These are phyloP conservation scores for Eidolon helvum DNA, from an alignment of 2,113 vertebrate genomes.

Conservation along the genomic window DNA sequence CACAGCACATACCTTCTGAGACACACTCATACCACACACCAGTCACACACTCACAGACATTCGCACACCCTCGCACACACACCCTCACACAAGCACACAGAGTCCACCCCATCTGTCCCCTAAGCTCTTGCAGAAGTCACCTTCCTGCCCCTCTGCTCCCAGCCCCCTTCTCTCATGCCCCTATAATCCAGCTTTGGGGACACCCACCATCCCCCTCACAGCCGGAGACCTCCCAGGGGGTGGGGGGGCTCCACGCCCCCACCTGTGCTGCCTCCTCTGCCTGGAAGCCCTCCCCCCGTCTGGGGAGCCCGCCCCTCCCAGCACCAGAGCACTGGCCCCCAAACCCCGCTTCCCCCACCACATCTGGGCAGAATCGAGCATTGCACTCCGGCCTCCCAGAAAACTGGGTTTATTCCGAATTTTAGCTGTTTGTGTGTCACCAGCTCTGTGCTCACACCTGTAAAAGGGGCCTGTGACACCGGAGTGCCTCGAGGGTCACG, in stretches of 20 bases:
- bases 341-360: too few species aligned
- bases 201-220: not conserved
- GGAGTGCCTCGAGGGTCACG: not conserved
- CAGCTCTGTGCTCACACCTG: not conserved
- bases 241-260: too few species aligned
- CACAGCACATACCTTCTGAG: too few species aligned
- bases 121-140: not conserved
- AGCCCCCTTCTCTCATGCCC: not conserved
- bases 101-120: too few species aligned
- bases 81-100: not conserved
- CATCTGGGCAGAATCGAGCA: not conserved
- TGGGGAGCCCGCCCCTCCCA: too few species aligned
- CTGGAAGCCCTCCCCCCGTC: too few species aligned
- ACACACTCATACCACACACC: not conserved
- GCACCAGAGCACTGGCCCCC: too few species aligned
- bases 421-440: not conserved
- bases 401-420: not conserved
- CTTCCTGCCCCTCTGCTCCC: not conserved
- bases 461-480: not conserved
- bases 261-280: not conserved
- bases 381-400: not conserved
- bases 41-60: too few species aligned
- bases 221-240: rapidly evolving
- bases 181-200: not conserved
- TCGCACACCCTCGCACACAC: too few species aligned